Base-by-base conservation (phyloP, 2,888 invertebrate genomes). In the Diarsia rubi region DNA sequence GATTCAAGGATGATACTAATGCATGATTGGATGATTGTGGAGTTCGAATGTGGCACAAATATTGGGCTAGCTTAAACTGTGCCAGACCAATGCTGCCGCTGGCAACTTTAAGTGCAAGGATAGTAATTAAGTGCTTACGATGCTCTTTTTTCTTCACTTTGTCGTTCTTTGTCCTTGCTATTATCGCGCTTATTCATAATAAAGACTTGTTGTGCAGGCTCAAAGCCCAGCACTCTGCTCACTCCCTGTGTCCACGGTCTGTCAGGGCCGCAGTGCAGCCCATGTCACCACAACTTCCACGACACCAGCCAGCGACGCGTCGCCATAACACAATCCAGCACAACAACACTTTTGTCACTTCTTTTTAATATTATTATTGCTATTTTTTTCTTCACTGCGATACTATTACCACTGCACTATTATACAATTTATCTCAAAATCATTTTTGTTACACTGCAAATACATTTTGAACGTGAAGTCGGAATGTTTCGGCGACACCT, bases 151-250 rank as follows among this genome's bases (percentile, higher is more conserved):
- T 96, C 96, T 90, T 97, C 96, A 90, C 95, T 96, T 91, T 96
- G 96, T 92, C 96, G 96, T 93, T 97, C 97, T 91, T 97, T 96
- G 81, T 96, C 96, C 92, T 96, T 95, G 92, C 91, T 96, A 92
- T 94, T 94, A 86, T 96, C 96, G 88, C 96, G 95, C 92, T 96
- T 96, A 93, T 96, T 96, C 97, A 97, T 96, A 94, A 94, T 96
- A 94, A 93, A 93, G 92, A 90, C 92, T 91, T 92, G 91, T 88
- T 91, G 95, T 95, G 95, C 95, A 94, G 96, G 96, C 95, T 75
- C 89, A 89, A 90, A 91, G 94, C 94, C 96, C 92, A 90, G 94
- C 96, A 95, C 96, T 89, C 90, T 87, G 91, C 91, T 95, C 95
- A 95, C 95, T 95, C 94, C 95, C 93, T 90, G 93, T 94, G 95